Evolutionary conservation across 2,888 invertebrate genomes (phyloP).

Genomic region (Chymomyza caudatula): DNA sequence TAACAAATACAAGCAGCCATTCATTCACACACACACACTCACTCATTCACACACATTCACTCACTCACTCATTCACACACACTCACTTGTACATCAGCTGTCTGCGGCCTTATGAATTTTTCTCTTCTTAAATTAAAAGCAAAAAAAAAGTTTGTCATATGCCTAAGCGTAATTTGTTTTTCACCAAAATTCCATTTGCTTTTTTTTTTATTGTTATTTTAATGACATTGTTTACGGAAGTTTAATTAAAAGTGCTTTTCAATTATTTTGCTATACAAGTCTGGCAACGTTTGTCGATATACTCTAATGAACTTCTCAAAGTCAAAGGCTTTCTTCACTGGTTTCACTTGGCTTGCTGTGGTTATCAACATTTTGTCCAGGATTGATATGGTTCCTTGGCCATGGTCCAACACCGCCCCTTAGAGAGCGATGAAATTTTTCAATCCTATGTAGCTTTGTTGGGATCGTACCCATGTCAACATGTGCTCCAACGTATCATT

Average conservation of each 20-base stretch:
- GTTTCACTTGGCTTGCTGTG: too few species aligned
- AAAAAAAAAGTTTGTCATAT: background rate
- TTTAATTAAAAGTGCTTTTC: background rate
- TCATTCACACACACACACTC: background rate
- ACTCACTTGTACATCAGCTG: background rate
- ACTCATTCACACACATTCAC: background rate
- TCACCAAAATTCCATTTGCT: background rate
- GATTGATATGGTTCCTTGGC: too few species aligned
- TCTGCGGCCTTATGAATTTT: background rate
- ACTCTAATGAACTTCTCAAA: too few species aligned
- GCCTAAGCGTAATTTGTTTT: background rate
- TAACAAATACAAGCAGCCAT: background rate
- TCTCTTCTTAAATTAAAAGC: background rate
- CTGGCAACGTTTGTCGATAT: too few species aligned
- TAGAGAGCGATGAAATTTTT: too few species aligned
- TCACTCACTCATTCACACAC: background rate
- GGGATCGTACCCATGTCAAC: too few species aligned
- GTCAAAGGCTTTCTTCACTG: background rate
- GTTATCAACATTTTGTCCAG: too few species aligned
- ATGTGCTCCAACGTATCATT: too few species aligned
- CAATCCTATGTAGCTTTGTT: too few species aligned
- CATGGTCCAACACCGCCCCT: too few species aligned
- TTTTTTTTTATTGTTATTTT: background rate
- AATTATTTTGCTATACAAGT: background rate
- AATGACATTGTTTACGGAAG: background rate